Conservation (phyloP, 2,113 vertebrate species). For the Hirundichthys speculiger region DNA sequence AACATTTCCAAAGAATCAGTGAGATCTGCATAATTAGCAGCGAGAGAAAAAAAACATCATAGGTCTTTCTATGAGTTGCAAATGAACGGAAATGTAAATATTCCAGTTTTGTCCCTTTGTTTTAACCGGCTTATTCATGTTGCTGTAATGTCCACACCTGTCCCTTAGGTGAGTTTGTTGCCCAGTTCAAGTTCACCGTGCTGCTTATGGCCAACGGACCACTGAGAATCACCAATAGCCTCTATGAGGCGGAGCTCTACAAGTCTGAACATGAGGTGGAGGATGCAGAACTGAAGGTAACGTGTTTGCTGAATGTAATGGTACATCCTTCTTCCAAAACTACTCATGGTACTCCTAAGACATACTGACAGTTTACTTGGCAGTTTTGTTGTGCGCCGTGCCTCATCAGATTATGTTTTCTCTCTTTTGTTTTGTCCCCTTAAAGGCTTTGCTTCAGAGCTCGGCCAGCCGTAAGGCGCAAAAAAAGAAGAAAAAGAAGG, state of each 20-base stretch:
- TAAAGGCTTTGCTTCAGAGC: slow-evolving; percentile 93
- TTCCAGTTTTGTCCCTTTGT: too few species aligned
- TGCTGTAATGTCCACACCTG: not conserved
- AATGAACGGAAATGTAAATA: too few species aligned
- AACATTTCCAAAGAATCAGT: too few species aligned
- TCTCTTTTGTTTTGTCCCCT: not conserved
- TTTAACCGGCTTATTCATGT: too few species aligned
- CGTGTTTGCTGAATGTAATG: not conserved
- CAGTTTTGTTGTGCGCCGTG: not conserved
- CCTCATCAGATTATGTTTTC: not conserved
- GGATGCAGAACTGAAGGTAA: slow-evolving; percentile 93
- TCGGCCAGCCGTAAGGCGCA: slow-evolving; percentile 97
- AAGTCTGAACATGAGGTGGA: slow-evolving; percentile 94
- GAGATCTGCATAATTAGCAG: too few species aligned
- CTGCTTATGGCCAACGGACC: slow-evolving; percentile 97
- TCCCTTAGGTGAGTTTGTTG: slow-evolving; percentile 89
- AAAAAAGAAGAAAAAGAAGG: slow-evolving; percentile 99
- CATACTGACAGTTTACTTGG: too few species aligned
- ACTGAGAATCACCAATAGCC: slow-evolving; percentile 93
- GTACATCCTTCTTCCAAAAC: not conserved
- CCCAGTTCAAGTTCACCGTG: slow-evolving; percentile 99
- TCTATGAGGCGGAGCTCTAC: slow-evolving; percentile 93
- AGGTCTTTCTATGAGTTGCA: too few species aligned
- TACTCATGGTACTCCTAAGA: too few species aligned
- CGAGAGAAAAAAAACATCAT: too few species aligned